A percentile compares a stretch with the other conserved stretches of the same genome.
Evolutionary conservation across 1,140 invertebrate genomes (phyloP).

Genomic region (Planococcus citri): DNA sequence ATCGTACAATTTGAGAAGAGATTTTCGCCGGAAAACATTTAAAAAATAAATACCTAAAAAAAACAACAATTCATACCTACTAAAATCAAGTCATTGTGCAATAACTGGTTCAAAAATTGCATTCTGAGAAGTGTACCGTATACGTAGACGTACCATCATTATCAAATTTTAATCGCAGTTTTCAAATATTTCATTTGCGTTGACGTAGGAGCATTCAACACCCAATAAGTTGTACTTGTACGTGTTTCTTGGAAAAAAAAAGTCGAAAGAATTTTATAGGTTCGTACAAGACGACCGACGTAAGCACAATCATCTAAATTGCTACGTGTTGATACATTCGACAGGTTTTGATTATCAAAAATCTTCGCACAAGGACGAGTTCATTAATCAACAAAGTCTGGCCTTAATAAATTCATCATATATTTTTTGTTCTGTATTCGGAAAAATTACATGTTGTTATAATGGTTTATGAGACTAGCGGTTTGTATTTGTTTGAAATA

Average conservation of each 20-base stretch:
- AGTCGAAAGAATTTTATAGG: background rate
- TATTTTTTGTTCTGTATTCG: too few relatives aligned
- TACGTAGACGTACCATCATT: too few relatives aligned
- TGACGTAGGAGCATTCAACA: background rate
- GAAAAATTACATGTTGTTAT: too few relatives aligned
- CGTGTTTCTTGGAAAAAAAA: background rate
- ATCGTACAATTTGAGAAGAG: too few relatives aligned
- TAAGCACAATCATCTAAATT: background rate
- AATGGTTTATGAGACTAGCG: too few relatives aligned
- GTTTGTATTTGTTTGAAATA: too few relatives aligned
- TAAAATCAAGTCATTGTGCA: background rate
- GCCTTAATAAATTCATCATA: too few relatives aligned
- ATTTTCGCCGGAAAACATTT: too few relatives aligned
- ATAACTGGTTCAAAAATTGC: background rate
- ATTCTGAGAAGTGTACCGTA: background rate
- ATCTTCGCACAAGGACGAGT: background rate
- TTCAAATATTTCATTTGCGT: background rate
- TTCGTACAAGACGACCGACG: too few relatives aligned
- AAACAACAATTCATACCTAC: too few relatives aligned
- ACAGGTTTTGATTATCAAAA: background rate
- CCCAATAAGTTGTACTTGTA: background rate
- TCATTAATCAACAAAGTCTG: background rate
- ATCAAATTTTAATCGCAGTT: background rate
- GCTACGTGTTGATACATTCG: background rate
- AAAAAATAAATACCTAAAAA: too few relatives aligned